phyloP scores from a whole-genome alignment of 2,888 invertebrate species.

The Melipona beecheii region DNA sequence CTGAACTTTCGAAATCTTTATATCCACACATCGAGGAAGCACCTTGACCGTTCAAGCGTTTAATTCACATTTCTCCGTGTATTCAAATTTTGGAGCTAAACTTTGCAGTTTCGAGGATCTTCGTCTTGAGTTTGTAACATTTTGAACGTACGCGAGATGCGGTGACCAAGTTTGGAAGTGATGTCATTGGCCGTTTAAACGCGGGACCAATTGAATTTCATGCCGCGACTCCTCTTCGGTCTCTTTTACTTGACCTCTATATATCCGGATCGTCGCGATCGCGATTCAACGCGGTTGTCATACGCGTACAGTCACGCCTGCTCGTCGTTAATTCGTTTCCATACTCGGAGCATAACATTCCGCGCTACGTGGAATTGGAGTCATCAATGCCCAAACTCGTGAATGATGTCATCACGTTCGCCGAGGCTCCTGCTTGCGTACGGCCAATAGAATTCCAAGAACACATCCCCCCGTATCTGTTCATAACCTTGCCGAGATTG shows the following conservation, averaged over 20 bases:
- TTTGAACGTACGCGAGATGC: not conserved
- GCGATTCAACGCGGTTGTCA: not conserved
- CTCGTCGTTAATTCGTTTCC: not conserved
- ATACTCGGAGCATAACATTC: not conserved
- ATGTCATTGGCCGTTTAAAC: slow-evolving; percentile 68
- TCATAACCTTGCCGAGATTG: slow-evolving; percentile 47
- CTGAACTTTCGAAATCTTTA: no score
- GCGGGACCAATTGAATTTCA: slow-evolving; percentile 70
- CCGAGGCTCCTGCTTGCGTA: not conserved
- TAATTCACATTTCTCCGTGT: no score
- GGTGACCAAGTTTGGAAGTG: slow-evolving; percentile 56
- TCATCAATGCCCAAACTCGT: slow-evolving; percentile 28
- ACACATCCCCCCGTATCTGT: slow-evolving; percentile 2
- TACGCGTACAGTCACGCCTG: no score
- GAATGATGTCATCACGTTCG: slow-evolving; percentile 39
- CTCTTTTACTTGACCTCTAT: slow-evolving; percentile 28
- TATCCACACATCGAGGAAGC: no score
- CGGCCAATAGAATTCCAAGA: slow-evolving; percentile 20
- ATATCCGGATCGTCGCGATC: not conserved
- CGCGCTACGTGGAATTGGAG: slow-evolving; percentile 2
- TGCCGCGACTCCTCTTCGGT: slow-evolving; percentile 17
- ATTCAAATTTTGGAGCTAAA: no score
- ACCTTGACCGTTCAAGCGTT: no score
- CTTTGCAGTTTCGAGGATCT: no score
- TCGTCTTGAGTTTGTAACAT: not conserved